Percentiles rank a stretch among this genome's conserved stretches.
phyloP scores from a whole-genome alignment of 2,797 vertebrate species.

The Sebastes aleutianus region DNA sequence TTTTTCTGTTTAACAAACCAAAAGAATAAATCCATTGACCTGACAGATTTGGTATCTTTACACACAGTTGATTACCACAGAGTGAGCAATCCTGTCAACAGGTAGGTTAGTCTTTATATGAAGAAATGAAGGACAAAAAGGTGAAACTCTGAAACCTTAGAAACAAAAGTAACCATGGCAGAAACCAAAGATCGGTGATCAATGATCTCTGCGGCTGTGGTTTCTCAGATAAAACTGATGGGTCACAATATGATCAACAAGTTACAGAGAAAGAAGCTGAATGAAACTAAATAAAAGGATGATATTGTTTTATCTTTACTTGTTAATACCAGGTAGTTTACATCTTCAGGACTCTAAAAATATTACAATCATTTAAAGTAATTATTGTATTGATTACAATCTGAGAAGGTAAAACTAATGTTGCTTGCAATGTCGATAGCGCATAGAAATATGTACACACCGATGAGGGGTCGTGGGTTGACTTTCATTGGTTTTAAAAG shows the following conservation, averaged over 20 bases:
- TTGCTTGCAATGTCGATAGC: rapidly evolving
- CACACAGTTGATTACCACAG: neutral
- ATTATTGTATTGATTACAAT: neutral
- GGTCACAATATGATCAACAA: neutral
- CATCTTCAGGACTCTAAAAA: neutral
- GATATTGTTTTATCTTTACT: neutral
- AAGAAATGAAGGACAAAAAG: neutral
- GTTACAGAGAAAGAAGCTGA: neutral
- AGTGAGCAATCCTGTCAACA: neutral
- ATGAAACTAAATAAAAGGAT: neutral
- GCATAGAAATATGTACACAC: too few relatives aligned
- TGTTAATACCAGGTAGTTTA: neutral
- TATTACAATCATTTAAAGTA: rapidly evolving
- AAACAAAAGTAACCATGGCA: neutral
- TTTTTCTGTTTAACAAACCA: neutral
- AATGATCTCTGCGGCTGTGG: neutral
- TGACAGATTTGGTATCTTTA: neutral
- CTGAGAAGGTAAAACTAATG: too few relatives aligned
- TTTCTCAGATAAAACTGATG: neutral
- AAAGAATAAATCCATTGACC: neutral
- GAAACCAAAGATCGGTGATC: neutral
- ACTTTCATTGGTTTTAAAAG: too few relatives aligned
- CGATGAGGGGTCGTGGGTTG: too few relatives aligned
- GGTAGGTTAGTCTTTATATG: neutral
- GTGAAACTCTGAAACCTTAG: neutral